Evolutionary conservation across 2,888 invertebrate species (phyloP).

Genomic region (Coleophora deauratella): DNA sequence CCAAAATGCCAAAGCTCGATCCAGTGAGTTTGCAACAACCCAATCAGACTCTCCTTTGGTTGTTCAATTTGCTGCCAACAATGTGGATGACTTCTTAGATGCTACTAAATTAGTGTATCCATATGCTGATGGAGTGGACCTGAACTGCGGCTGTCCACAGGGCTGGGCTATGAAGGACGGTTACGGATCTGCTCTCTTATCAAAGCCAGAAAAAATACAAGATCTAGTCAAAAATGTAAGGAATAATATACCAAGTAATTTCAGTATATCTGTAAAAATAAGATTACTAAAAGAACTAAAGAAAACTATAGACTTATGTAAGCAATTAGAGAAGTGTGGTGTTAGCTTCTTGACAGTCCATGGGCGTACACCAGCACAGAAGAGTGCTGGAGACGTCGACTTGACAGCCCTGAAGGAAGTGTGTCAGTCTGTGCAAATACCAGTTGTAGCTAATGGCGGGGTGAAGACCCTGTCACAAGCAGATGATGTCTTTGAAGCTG

Average conservation of each 20-base stretch:
- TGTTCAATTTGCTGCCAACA: constrained; percentile 96
- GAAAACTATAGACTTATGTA: constrained; percentile 86
- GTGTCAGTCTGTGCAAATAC: constrained; percentile 81
- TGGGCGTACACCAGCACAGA: constrained; percentile 90
- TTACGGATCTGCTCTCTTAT: constrained; percentile 88
- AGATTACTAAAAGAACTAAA: constrained; percentile 81
- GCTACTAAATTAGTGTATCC: constrained; percentile 89
- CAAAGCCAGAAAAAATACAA: constrained; percentile 86
- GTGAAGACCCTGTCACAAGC: constrained; percentile 84
- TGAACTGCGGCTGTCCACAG: constrained; percentile 99
- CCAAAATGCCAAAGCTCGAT: constrained; percentile 88
- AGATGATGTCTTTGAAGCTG: constrained; percentile 74
- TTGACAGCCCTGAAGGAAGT: constrained; percentile 80
- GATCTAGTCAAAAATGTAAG: constrained; percentile 86
- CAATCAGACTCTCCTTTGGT: constrained; percentile 87
- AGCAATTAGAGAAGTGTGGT: constrained; percentile 88
- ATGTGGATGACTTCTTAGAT: constrained; percentile 84
- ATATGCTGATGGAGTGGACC: constrained; percentile 92
- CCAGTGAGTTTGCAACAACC: constrained; percentile 86
- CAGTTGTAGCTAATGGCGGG: constrained; percentile 95
- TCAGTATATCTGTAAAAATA: constrained; percentile 94
- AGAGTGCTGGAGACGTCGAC: constrained; percentile 83
- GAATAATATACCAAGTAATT: constrained; percentile 80
- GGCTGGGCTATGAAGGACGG: constrained; percentile 94
- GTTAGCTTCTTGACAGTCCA: constrained; percentile 92